Evolutionary conservation across 2,888 invertebrate genomes (phyloP), one percentile per base, ranked within the genome.

Genomic region (Epistrophella euchroma): DNA sequence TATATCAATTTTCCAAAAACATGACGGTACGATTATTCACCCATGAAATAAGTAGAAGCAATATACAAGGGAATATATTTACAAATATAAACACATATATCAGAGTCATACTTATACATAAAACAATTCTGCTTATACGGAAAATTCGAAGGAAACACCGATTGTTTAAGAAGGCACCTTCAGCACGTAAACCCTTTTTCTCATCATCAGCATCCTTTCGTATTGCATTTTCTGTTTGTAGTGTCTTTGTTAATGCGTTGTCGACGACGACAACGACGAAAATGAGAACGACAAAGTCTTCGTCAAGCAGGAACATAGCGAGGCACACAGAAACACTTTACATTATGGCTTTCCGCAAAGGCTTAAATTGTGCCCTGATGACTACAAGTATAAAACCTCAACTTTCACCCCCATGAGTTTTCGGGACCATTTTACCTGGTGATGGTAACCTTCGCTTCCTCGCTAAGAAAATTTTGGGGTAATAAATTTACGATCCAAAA

Each of bases 341-440:
- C 78, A 83, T 79, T 75, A 78, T 78, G 82, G 78, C 71, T 68
- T 83, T 75, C 87, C 83, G 75, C 83, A 87, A 83, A 83, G 83
- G 83, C 78, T 87, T 83, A 78, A 87, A 77, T 68, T 71, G 77
- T 78, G 47, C 77, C 52, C 68, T 74, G 62, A 56, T 74, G 79
- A 74, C 62, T 79, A 52, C 25, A 52, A 52, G 15, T 17, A 43
- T 45, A 45, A 47, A 62, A 25, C 43, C 45, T 28, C 28, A 28
- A 62, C n/a, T 62, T 70, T 25, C 60, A 81, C 55, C 72, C 62
- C 55, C 55, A 80, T 37, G 37, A 73, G 56, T 66, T 70, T 71
- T 52, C 52, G 60, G 32, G 28, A 47, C n/a, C 47, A 17, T 68
- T 17, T 68, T 68, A 68, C 45, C 71, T 76, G 17, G 52, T 50